A percentile compares a stretch with the other conserved stretches of the same genome.
These are phyloP conservation scores for Rhinichthys klamathensis DNA, from an alignment of 2,113 vertebrate species.

Conservation along the genomic window DNA sequence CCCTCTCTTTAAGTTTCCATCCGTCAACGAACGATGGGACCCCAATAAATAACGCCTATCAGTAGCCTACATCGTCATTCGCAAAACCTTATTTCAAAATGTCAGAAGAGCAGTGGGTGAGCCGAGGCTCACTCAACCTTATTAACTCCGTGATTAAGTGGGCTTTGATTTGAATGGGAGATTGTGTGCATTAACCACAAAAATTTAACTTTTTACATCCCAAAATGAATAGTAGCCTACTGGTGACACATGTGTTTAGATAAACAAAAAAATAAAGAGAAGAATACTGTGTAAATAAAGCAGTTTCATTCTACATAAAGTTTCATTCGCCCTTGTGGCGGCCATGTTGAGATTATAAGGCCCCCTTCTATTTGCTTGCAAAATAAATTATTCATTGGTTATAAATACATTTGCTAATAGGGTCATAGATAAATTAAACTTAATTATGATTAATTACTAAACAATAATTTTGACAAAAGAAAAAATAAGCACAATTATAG, in stretches of 20 bases:
- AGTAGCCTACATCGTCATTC: slow-evolving; percentile 36
- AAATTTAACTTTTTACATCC: background rate
- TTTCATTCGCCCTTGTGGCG: background rate
- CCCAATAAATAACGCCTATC: slow-evolving; percentile 42
- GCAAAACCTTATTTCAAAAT: slow-evolving; percentile 17
- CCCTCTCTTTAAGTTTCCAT: slow-evolving; percentile 35
- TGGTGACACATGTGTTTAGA: background rate
- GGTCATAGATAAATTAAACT: background rate
- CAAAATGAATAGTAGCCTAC: background rate
- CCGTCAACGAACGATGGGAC: slow-evolving; percentile 42
- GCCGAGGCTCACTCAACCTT: background rate
- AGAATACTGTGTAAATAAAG: background rate
- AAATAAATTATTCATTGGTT: background rate
- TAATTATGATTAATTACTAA: background rate
- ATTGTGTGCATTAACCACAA: background rate
- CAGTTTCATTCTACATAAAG: background rate
- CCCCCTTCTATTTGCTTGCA: background rate
- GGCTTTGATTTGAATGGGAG: background rate
- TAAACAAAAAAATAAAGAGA: background rate
- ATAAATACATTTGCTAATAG: background rate
- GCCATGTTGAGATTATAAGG: background rate
- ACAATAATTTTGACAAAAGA: background rate
- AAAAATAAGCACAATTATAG: background rate
- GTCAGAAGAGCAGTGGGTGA: background rate
- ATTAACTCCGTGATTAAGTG: background rate